Conservation (phyloP, 2,888 invertebrate genomes). For the Hemaris fuciformis region DNA sequence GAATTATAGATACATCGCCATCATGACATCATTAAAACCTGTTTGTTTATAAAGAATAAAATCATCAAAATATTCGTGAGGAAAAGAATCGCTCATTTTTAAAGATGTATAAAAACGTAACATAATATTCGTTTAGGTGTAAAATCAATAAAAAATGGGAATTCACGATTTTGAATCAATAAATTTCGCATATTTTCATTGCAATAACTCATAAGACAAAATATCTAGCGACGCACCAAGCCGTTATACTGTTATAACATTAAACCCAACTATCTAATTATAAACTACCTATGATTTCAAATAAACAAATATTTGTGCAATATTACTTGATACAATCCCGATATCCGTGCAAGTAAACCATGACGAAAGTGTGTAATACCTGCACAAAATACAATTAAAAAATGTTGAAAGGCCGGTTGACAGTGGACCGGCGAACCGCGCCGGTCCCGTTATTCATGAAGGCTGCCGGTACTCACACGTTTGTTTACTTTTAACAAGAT, state of each 20-base stretch:
- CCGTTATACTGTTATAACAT: not conserved
- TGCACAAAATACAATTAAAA: not conserved
- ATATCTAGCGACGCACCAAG: not conserved
- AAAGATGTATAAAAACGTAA: too few species aligned
- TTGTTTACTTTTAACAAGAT: slow-evolving; percentile 79
- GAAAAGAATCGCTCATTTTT: too few species aligned
- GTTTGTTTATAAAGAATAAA: too few species aligned
- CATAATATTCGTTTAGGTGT: too few species aligned
- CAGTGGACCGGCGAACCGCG: slow-evolving; percentile 18
- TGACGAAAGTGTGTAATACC: not conserved
- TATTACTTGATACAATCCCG: not conserved
- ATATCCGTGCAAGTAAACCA: not conserved
- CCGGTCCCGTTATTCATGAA: slow-evolving; percentile 50
- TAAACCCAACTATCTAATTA: too few species aligned
- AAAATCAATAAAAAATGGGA: too few species aligned
- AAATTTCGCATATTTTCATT: too few species aligned
- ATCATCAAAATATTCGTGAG: too few species aligned
- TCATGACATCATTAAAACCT: too few species aligned
- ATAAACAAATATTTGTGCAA: not conserved
- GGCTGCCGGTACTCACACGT: slow-evolving; percentile 66
- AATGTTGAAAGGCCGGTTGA: not conserved
- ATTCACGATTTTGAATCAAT: too few species aligned
- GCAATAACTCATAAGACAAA: too few species aligned
- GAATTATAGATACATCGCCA: too few species aligned
- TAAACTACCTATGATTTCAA: not conserved